Conservation (phyloP, 2,113 vertebrate species). For the Charadrius vociferus region DNA sequence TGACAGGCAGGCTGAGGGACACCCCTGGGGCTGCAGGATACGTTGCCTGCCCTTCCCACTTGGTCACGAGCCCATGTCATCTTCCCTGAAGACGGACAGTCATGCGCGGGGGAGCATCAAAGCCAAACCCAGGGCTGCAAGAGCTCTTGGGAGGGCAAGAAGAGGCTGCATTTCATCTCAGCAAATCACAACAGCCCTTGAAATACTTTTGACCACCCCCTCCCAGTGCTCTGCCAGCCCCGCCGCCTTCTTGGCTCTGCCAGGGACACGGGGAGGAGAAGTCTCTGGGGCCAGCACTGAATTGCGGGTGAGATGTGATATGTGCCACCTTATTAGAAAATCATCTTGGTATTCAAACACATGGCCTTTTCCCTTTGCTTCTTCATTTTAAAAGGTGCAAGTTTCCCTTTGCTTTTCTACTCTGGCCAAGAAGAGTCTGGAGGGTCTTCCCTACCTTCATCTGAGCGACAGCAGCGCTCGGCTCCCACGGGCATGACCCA, state of each 20-base stretch:
- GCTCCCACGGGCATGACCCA: neutral
- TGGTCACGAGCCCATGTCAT: rapidly evolving
- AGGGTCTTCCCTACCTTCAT: neutral
- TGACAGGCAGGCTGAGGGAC: neutral
- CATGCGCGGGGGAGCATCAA: rapidly evolving
- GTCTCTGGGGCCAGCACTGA: neutral
- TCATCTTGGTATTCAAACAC: neutral
- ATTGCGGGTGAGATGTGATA: neutral
- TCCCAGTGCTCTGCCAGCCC: neutral
- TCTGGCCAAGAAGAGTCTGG: neutral
- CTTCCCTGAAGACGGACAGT: neutral
- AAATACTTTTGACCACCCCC: neutral
- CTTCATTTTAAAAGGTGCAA: neutral
- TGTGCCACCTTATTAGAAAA: neutral
- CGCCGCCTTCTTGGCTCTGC: neutral
- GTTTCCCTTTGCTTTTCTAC: neutral
- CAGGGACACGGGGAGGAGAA: rapidly evolving
- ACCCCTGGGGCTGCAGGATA: neutral
- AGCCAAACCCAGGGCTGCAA: neutral
- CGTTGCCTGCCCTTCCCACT: neutral
- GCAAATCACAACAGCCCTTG: neutral
- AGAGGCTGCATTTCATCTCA: neutral
- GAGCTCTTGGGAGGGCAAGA: neutral
- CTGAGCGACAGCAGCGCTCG: neutral
- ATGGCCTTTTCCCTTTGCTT: neutral